Evolutionary conservation across 2,888 invertebrate genomes (phyloP), one percentile per base, ranked within the genome.

Genomic region (Oxystoma pomonae): DNA sequence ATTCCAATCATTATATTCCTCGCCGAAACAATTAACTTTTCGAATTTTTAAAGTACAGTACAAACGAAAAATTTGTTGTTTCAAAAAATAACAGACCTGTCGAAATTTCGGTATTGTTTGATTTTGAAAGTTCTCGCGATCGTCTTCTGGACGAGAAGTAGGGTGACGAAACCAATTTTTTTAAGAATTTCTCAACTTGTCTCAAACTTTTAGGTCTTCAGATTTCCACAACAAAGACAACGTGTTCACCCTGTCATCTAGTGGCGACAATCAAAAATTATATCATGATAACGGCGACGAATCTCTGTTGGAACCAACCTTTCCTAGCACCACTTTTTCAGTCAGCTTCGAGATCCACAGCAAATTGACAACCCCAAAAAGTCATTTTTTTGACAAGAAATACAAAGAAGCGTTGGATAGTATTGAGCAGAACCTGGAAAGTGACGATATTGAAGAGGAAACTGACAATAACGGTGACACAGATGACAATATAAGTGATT

Each of bases 341-440:
- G 64, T 55, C 58, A 59, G 56, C 60, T 56, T 20, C 19, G 61
- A 18, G 57, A 67, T 22, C 1, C 61, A 69, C 12, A 55, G 67
- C 16, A 73, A 73, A 17, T 71, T 84, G 50, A 85, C 85, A 9
- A 86, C 85, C n/a, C 84, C 85, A 16, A 81, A 80, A 73, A 81
- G 83, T 59, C 80, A 81, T 61, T 81, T 80, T 67, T 85, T 85
- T 67, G 86, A 86, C 71, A 80, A 82, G 68, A 84, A 82, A 69
- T 83, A 78, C 71, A 77, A 82, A 67, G 79, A 83, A 72, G 81
- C 86, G 65, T 83, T 84, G 19, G 79, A 82, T 60, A 83, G 84
- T 72, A 83, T 86, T 66, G 81, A 81, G 65, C 83, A 83, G 71
- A 83, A 84, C 64, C 77, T 85, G 35, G 75, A 67, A 20, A 59